Evolutionary conservation across 2,797 vertebrate species (phyloP).

Genomic region (Lophius americanus): DNA sequence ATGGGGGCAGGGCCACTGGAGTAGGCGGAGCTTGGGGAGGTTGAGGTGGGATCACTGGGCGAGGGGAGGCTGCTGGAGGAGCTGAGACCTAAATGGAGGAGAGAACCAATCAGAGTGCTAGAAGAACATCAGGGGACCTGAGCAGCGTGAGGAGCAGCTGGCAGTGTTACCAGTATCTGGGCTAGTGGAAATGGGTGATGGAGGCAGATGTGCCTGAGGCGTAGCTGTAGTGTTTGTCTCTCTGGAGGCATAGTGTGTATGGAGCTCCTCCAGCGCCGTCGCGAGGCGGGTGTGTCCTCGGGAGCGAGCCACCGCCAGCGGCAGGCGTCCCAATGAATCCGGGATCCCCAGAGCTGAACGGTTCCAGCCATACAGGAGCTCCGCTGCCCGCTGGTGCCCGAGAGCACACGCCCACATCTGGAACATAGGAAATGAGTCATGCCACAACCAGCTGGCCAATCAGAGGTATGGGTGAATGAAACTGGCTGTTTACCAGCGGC

Average conservation of each 20-base stretch:
- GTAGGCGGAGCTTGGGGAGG: conserved; percentile 87
- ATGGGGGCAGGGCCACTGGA: conserved; percentile 83
- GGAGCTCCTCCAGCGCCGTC: conserved; percentile 84
- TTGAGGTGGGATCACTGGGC: conserved; percentile 83
- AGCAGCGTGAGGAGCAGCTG: not conserved
- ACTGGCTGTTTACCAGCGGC: conserved; percentile 81
- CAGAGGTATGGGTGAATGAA: not conserved
- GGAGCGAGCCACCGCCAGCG: conserved; percentile 87
- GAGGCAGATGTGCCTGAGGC: conserved; percentile 52
- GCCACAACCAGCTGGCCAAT: not conserved
- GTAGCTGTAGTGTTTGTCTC: conserved; percentile 34
- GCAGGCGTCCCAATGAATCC: conserved; percentile 90
- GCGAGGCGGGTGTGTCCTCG: conserved; percentile 88
- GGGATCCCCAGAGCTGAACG: conserved; percentile 85
- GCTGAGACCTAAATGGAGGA: conserved; percentile 82
- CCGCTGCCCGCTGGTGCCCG: conserved; percentile 88
- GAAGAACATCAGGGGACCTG: not conserved
- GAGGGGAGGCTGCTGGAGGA: conserved; percentile 86
- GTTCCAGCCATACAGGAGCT: conserved; percentile 87
- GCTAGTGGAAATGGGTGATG: conserved; percentile 85
- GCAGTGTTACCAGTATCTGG: conserved; percentile 85
- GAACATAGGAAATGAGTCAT: not conserved
- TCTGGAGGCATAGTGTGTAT: conserved; percentile 34
- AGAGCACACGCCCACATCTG: conserved; percentile 95
- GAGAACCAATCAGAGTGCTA: conserved; percentile 12